Conservation (phyloP, 1,140 invertebrate species). For the Nixonia krombeini region DNA sequence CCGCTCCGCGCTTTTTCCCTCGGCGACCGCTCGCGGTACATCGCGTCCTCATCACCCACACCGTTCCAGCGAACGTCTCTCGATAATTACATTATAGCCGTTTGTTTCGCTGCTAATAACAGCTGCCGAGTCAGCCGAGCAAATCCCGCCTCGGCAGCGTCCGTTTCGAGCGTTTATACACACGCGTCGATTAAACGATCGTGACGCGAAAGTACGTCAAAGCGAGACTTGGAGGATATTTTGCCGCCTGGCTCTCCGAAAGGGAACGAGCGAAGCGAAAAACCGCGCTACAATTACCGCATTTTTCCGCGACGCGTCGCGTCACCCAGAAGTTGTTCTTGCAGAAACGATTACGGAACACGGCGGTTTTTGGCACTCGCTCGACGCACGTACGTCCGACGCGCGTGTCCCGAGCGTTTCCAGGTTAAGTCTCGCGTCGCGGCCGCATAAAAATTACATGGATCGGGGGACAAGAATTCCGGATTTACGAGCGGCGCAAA, state of each 20-base stretch:
- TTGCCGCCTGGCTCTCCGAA: too few species aligned
- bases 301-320: too few species aligned
- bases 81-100: slow-evolving; percentile 40
- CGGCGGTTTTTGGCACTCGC: slow-evolving; percentile 24
- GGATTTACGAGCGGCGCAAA: slow-evolving; percentile 33
- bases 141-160: slow-evolving; percentile 14
- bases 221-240: too few species aligned
- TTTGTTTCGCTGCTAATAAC: slow-evolving; percentile 36
- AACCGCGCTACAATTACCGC: too few species aligned
- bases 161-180: slow-evolving; percentile 19
- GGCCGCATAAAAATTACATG: slow-evolving; percentile 34
- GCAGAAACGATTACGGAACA: slow-evolving; percentile 20
- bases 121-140: slow-evolving; percentile 23
- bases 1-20: too few species aligned
- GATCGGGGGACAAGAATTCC: slow-evolving; percentile 38
- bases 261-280: too few species aligned
- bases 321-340: slow-evolving; percentile 15
- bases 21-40: too few species aligned
- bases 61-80: slow-evolving; percentile 24
- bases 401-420: slow-evolving; percentile 29
- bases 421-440: slow-evolving; percentile 33
- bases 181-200: not conserved
- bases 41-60: too few species aligned
- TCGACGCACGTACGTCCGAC: slow-evolving; percentile 11
- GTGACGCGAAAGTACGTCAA: too few species aligned